Base-by-base conservation (phyloP, 2,888 invertebrate species). In the Stenoptilia bipunctidactyla region DNA sequence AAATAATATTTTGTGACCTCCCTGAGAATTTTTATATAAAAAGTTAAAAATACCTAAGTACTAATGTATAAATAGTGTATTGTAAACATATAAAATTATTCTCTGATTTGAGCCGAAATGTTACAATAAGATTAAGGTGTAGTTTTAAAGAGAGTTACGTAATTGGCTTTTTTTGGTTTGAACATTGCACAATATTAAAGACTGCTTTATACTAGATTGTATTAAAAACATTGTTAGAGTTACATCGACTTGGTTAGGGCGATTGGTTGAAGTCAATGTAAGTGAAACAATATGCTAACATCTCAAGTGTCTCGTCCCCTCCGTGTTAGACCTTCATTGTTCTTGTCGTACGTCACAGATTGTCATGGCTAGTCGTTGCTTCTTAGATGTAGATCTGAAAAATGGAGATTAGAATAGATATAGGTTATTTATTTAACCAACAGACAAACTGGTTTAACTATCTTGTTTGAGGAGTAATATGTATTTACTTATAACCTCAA, bases 1-100 rank as follows among this genome's bases (percentile, higher is more conserved):
- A 77, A 73, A 77, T 74, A 75, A 69, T 69, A 65, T 69, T 77
- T 83, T 83, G 82, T 82, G 83, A 83, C 83, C 76, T 79, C 69
- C 68, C 73, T 72, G 77, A 80, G 72, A 76, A 71, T 79, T 77
- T 34, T 75, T 68, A 70, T 83, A 80, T 68, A 80, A 82, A 34
- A 82, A 79, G 77, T 75, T 82, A 82, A 76, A 77, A 82, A 80
- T 80, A 76, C 75, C 80, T 82, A 80, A 77, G 30, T 62, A 64
- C 77, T 80, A 82, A 68, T 71, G 67, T 75, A 79, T 80, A 82
- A 80, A 80, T 79, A 82, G 69, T n/a, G n/a, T n/a, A 63, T 66
- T 66, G 66, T 71, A 71, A 70, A 69, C 66, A 67, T 74, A 69
- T 51, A 62, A 66, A 56, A 69, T 69, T 70, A 66, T 74, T 66